phyloP scores from a whole-genome alignment of 1,140 invertebrate genomes.

The Neoseiulus cucumeris region DNA sequence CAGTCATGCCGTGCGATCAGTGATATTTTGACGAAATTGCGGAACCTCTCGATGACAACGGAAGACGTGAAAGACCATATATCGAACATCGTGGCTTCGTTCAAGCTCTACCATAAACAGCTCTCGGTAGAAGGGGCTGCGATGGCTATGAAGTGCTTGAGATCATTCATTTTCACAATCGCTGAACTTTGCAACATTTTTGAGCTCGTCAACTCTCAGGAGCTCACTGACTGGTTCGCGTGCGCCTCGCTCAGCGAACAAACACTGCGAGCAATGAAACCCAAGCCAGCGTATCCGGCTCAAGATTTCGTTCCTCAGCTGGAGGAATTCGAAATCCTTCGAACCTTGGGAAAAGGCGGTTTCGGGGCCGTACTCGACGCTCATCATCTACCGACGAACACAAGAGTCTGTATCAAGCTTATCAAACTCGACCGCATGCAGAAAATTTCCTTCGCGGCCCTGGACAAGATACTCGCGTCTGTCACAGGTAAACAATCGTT shows the following conservation, averaged over 20 bases:
- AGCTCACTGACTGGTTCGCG: not conserved
- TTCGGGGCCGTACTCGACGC: not conserved
- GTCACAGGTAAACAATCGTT: not conserved
- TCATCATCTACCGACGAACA: not conserved
- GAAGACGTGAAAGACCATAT: not conserved
- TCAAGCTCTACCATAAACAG: not conserved
- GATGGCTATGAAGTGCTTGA: not conserved
- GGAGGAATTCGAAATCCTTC: not conserved
- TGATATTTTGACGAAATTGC: not conserved
- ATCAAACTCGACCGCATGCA: not conserved
- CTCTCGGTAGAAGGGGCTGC: not conserved
- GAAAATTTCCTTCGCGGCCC: not conserved
- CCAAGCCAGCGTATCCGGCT: not conserved
- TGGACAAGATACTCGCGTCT: not conserved
- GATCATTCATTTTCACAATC: not conserved
- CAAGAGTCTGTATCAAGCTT: not conserved
- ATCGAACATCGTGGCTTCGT: not conserved
- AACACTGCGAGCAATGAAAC: not conserved
- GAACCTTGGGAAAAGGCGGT: not conserved
- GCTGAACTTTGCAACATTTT: not conserved
- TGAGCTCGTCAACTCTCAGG: not conserved
- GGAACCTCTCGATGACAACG: not conserved
- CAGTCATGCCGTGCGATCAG: not conserved
- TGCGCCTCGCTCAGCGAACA: not conserved
- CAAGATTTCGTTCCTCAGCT: not conserved